Evolutionary conservation across 1,140 invertebrate genomes (phyloP).

Genomic region (Drosophila pallidifrons): DNA sequence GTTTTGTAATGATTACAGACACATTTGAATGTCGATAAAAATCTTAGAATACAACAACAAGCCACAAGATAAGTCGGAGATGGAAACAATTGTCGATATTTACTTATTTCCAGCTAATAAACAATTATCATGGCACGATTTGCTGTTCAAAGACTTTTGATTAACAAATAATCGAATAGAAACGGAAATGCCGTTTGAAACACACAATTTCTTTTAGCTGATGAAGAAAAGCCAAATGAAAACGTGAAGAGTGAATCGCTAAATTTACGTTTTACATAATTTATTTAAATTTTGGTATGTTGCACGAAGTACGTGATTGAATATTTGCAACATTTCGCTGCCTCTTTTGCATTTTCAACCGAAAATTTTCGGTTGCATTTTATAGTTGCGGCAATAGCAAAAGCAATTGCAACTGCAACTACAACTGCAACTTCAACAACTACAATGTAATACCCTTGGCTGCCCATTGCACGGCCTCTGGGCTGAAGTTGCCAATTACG

Average conservation of each 20-base stretch:
- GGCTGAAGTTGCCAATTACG: conserved; percentile 73
- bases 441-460: conserved; percentile 71
- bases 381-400: conserved; percentile 29
- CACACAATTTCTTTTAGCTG: conserved; percentile 40
- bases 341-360: conserved; percentile 62
- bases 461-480: conserved; percentile 47
- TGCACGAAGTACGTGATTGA: conserved; percentile 81
- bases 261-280: conserved; percentile 71
- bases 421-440: conserved; percentile 36
- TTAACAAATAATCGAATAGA: conserved; percentile 32
- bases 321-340: conserved; percentile 79
- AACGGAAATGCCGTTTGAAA: conserved; percentile 65
- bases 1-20: conserved; percentile 16
- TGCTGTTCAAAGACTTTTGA: conserved; percentile 16
- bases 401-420: conserved; percentile 45
- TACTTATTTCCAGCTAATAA: conserved; percentile 38
- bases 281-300: conserved; percentile 77
- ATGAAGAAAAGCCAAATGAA: conserved; percentile 24
- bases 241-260: conserved; percentile 43
- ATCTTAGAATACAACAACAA: conserved; percentile 20
- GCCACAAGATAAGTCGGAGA: not conserved
- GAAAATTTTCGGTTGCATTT: conserved; percentile 48
- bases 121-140: conserved; percentile 50
- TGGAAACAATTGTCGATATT: conserved; percentile 42
- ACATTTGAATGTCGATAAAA: conserved; percentile 14